Conservation (phyloP, 2,888 invertebrate genomes). For the Capitulum mitella region DNA sequence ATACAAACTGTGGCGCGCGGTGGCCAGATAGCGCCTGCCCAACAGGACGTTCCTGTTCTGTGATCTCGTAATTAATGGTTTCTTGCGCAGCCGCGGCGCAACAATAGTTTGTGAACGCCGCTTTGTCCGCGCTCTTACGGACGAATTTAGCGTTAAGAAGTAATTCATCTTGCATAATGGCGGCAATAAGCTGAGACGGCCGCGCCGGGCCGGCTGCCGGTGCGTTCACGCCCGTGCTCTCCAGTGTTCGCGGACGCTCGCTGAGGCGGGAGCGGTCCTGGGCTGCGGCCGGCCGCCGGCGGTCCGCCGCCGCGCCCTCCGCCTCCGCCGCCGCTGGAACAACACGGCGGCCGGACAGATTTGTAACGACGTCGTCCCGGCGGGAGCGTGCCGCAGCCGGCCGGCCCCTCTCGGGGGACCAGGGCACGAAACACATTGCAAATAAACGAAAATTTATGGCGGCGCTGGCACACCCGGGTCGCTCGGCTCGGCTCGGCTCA, state of each 20-base stretch:
- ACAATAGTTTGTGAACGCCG: constrained; percentile 2
- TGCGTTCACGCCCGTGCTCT: no score
- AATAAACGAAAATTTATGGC: constrained; percentile 17
- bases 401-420: background rate
- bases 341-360: background rate
- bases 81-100: background rate
- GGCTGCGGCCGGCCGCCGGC: background rate
- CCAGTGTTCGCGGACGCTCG: no score
- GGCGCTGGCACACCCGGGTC: constrained; percentile 4
- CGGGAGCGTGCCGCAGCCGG: background rate
- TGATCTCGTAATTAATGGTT: background rate
- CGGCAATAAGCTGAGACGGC: background rate
- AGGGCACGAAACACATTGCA: background rate
- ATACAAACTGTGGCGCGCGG: background rate
- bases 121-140: background rate
- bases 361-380: background rate
- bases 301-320: background rate
- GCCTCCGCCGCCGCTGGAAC: background rate
- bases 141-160: background rate
- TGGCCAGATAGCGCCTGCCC: background rate
- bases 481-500: background rate
- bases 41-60: background rate
- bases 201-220: no score
- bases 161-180: constrained; percentile 11
- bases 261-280: background rate